A percentile compares a stretch with the other conserved stretches of the same genome.
Evolutionary conservation across 2,888 invertebrate species (phyloP).

Genomic region (Temnothorax unifasciatus): DNA sequence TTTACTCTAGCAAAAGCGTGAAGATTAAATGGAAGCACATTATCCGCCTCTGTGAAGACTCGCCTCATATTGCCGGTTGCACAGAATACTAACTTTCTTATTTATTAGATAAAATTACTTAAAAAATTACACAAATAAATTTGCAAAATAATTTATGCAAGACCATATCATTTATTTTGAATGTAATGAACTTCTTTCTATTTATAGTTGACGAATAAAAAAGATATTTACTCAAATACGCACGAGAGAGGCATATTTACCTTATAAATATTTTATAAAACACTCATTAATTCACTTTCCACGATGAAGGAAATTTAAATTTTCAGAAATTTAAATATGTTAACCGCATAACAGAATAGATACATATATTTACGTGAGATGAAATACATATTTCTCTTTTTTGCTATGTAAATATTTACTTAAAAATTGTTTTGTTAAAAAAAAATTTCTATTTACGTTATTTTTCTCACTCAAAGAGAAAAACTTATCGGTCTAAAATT

Average conservation of each 20-base stretch:
- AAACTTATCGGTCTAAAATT: conserved; percentile 1
- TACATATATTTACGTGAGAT: background rate
- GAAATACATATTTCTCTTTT: background rate
- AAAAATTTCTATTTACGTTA: background rate
- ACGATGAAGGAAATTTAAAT: background rate
- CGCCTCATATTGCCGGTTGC: background rate
- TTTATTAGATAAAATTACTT: background rate
- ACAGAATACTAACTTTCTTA: conserved; percentile 4
- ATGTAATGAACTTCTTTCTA: background rate
- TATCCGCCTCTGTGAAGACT: background rate
- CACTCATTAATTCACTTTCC: background rate
- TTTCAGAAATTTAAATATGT: conserved; percentile 8
- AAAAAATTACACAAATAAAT: background rate
- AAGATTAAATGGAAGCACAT: conserved; percentile 43
- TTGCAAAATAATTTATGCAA: background rate
- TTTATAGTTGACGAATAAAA: background rate
- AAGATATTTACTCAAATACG: background rate
- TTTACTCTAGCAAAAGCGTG: conserved; percentile 37
- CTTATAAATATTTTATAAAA: conserved; percentile 16
- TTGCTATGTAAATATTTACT: background rate
- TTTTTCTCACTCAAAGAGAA: background rate
- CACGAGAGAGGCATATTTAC: background rate
- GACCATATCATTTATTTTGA: background rate
- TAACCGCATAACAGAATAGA: background rate
- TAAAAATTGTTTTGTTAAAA: background rate